Evolutionary conservation across 2,888 invertebrate species (phyloP), one percentile per base, ranked within the genome.

Genomic region (Drosophila austrosaltans): DNA sequence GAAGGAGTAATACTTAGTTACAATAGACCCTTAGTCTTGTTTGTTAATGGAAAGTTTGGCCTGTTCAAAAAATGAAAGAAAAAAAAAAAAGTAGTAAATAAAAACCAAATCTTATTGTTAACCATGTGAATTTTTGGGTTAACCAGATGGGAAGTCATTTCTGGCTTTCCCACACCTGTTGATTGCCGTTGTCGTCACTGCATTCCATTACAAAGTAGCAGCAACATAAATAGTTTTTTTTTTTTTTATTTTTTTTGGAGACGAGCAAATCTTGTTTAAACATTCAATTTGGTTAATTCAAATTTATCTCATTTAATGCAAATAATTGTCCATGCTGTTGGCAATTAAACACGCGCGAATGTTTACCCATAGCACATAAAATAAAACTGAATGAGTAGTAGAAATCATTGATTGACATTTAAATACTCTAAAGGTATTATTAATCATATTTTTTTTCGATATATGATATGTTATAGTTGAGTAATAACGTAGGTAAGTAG

Each of bases 251-350:
- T 36, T 8, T 48, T 20, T 20, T 2, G 10, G 22, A 48, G 10
- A 48, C 22, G 22, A 10, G 12, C 57, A 30, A 10, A 36, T 22
- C 22, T 56, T 36, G 20, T 20, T 16, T 30, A 30, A 2, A 30
- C 16, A 36, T 56, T 22, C 22, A 36, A 57, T 39, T 39, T 30
- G 39, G 57, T n/a, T 58, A 74, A 70, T 58, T 65, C 59, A 68
- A 83, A 78, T 81, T 76, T 75, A 78, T 66, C 59, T 62, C 73
- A 75, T 66, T 78, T 69, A 72, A 62, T 66, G 59, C 66, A 67
- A 72, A 67, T 66, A 70, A 79, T 81, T 75, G 68, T 66, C 72
- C 70, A 30, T 53, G 63, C 64, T 65, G 62, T 53, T 53, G 75
- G 69, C 72, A 78, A 66, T 78, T 54, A 48, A 72, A 78, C 67